Evolutionary conservation across 2,113 vertebrate genomes (phyloP).

Genomic region (Gymnorhina tibicen): DNA sequence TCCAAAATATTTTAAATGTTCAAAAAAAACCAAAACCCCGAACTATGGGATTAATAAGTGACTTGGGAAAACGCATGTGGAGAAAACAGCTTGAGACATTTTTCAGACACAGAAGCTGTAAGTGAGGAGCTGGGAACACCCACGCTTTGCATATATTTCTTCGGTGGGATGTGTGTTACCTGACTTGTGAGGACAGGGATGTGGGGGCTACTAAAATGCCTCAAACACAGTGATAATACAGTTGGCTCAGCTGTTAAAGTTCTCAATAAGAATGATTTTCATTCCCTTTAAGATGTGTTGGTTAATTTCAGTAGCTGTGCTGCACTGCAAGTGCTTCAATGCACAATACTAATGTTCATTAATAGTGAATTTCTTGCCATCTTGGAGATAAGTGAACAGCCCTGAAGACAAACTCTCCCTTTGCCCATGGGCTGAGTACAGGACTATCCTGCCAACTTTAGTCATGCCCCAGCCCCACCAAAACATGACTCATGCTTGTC

Average conservation of each 20-base stretch:
- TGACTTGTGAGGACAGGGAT: background rate
- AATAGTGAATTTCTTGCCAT: background rate
- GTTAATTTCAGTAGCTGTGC: background rate
- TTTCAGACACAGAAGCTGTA: background rate
- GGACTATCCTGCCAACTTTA: background rate
- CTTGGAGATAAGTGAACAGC: background rate
- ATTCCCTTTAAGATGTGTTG: background rate
- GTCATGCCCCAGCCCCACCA: background rate
- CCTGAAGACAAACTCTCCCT: background rate
- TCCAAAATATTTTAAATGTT: background rate
- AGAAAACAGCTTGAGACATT: background rate
- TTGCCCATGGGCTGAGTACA: background rate
- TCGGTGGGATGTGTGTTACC: background rate
- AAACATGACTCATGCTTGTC: background rate
- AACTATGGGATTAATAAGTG: background rate
- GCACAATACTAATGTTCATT: background rate
- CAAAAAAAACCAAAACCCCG: rapidly evolving
- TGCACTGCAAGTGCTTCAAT: background rate
- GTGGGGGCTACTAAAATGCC: background rate
- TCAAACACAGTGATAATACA: background rate
- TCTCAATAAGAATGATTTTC: background rate
- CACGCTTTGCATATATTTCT: background rate
- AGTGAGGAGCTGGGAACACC: background rate
- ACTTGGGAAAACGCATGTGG: background rate
- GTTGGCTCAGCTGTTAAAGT: background rate